A percentile compares a stretch with the other conserved stretches of the same genome.
phyloP scores from a whole-genome alignment of 2,888 invertebrate genomes.

The Cheilosia vulpina region DNA sequence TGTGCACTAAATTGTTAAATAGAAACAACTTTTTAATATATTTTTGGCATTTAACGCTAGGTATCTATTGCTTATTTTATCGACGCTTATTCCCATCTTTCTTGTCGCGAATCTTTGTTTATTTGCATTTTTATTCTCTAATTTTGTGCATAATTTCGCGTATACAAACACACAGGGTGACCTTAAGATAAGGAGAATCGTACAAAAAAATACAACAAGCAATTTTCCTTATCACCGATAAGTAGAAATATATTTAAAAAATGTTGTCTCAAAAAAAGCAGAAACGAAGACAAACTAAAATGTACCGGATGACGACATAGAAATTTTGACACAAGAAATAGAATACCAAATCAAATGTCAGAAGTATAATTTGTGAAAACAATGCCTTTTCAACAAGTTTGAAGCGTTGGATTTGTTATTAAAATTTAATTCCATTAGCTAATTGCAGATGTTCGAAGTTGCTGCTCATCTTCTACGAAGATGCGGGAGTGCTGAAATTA shows the following conservation, averaged over 20 bases:
- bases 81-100: neutral
- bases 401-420: neutral
- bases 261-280: neutral
- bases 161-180: slow-evolving; percentile 22
- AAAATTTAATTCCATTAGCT: neutral
- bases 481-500: too few species aligned
- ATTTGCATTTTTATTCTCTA: neutral
- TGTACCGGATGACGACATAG: slow-evolving; percentile 3
- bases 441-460: neutral
- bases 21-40: neutral
- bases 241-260: slow-evolving; percentile 1
- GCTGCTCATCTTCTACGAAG: neutral
- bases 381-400: neutral
- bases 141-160: slow-evolving; percentile 31
- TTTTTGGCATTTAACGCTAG: neutral
- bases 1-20: slow-evolving; percentile 1
- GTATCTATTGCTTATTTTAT: neutral
- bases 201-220: neutral
- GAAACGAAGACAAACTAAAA: neutral
- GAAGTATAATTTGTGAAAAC: neutral
- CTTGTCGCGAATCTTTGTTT: neutral
- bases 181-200: slow-evolving; percentile 40
- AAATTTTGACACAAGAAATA: neutral
- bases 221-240: slow-evolving; percentile 24
- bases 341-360: neutral